Evolutionary conservation across 53 echinoderm and acorn worm species (phyloP), one percentile per base, ranked within the genome.

Genomic region (Stichopus horrens): DNA sequence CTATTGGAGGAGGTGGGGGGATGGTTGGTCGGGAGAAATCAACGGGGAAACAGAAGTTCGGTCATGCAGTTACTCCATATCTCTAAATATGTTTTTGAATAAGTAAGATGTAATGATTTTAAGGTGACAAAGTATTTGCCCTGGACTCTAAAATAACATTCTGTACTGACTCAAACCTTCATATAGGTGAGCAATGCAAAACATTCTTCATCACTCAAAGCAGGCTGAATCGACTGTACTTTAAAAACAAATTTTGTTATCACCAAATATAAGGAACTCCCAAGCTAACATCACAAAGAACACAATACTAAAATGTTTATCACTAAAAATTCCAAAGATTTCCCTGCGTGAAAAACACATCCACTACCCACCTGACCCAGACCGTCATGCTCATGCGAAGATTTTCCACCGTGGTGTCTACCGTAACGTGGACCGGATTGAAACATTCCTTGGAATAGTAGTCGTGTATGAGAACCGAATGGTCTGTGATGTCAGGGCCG

Each of bases 391-490:
- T 86, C 94, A 96, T 92, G 56, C 90, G 93, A 14, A 93, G 90
- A 59, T 94, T 89, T 9, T 86, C 92, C 23, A 96, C 81, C 9
- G 99, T 94, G 73, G 99, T 96, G 87, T 99, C 96, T 68, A 99
- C 91, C 19, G 99, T 99, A 23, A 99, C 86, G 67, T 99, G 99
- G n/a, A 99, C 91, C 0, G 99, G 99, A 23, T 96, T 94, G 77
- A 74, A 90, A 59, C 99, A 99, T 89, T 99, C 99, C 73, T 96
- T 87, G 37, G 95, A 95, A 60, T 99, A 99, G 89, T 99, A 99
- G 55, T 99, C 98, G 60, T 99, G 99, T 55, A 99, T 99, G 23
- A 99, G 91, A 52, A 99, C 94, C 6, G 99, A 99, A 86, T 96
- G 96, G 53, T 96, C 99, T 76, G 94, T 94, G 83, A 98, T 99